Base-by-base conservation (phyloP, 2,888 invertebrate species). In the Bellardia bayeri region DNA sequence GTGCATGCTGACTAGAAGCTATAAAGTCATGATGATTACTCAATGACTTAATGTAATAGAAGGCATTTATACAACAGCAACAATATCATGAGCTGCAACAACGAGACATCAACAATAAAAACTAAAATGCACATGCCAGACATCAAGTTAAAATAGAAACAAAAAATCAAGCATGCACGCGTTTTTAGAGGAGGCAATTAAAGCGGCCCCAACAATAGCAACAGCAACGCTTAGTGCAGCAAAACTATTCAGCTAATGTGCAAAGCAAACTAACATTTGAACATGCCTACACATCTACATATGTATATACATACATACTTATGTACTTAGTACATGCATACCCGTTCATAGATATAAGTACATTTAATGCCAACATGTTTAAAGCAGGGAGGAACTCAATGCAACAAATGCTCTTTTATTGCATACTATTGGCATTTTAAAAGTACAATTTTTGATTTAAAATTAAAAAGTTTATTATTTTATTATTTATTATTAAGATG, bases 11-110 rank as follows among this genome's bases (percentile, higher is more conserved):
- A 69, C 81, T 84, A 72, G 72, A 81, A 84, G 87, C 87, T 69
- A 82, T 76, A 81, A 81, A 84, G 71, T 80, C 76, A 84, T 82
- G 78, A 82, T 82, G 69, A 87, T 87, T 85, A 75, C 85, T 75
- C 87, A 78, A 85, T 79, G 87, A 82, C 79, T 87, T 79, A 85
- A 87, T 87, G 87, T 45, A 76, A 68, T 74, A 78, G 23, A 54
- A 69, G 23, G 78, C 83, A 69, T 49, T 54, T 37, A 63, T 54
- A 51, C 30, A 54, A 13, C 42, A 33, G 5, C 51, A 66, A 45
- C 42, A 45, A 14, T 16, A 64, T 16, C 51, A 61, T 8, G n/a
- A 71, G 42, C 49, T 13, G 30, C 58, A 82, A 72, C 33, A 58
- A 58, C 49, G 7, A 76, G 54, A 45, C 69, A 71, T 63, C 63